Evolutionary conservation across 2,888 invertebrate genomes (phyloP).

Genomic region (Holacanthella duospinosa): DNA sequence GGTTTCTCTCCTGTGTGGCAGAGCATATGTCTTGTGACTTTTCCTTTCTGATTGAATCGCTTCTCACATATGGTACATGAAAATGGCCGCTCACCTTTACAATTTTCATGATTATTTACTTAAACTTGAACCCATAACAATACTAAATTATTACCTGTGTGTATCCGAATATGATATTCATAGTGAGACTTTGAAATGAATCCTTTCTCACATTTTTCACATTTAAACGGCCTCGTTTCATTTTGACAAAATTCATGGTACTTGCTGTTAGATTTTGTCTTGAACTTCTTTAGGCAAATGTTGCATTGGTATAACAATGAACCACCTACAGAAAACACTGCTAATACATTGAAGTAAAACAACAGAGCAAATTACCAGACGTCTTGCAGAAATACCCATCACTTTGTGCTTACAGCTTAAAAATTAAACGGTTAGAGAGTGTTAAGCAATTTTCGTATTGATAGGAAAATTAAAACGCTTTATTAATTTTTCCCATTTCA

Average conservation of each 20-base stretch:
- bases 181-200: constrained; percentile 61
- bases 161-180: constrained; percentile 58
- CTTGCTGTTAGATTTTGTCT: constrained; percentile 46
- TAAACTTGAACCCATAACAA: no score
- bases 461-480: no score
- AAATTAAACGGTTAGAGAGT: no score
- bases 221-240: constrained; percentile 44
- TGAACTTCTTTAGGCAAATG: constrained; percentile 57
- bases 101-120: no score
- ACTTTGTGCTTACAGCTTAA: no score
- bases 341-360: no score
- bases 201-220: constrained; percentile 47
- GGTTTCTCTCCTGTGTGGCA: constrained; percentile 47
- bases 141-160: no score
- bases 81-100: constrained; percentile 44
- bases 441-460: no score
- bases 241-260: constrained; percentile 38
- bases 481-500: no score
- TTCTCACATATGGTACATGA: constrained; percentile 54
- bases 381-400: no score
- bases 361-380: no score
- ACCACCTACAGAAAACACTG: no score
- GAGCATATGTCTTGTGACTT: constrained; percentile 57
- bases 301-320: constrained; percentile 59
- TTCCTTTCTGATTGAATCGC: constrained; percentile 56